Evolutionary conservation across 1,140 invertebrate genomes (phyloP).

Genomic region (Drosophila jambulina): DNA sequence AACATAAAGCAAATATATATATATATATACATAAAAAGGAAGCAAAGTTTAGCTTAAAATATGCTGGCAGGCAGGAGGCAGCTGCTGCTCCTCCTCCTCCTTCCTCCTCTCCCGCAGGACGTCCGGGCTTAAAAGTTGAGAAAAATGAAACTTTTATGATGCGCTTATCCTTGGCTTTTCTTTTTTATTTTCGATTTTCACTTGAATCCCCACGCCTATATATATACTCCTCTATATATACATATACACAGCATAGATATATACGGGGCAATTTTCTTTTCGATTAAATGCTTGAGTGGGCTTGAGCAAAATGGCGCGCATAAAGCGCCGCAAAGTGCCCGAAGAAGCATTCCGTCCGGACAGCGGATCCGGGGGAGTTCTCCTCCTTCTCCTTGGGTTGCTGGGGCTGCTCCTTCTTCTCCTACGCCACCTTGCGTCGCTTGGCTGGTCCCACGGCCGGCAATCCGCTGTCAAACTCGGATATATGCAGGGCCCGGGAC

Average conservation of each 20-base stretch:
- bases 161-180: conserved; percentile 30
- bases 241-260: conserved; percentile 3
- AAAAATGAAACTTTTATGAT: conserved; percentile 85
- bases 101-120: conserved; percentile 71
- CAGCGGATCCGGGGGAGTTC: too few species aligned
- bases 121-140: conserved; percentile 84
- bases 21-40: conserved; percentile 10
- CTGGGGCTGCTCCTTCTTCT: background rate
- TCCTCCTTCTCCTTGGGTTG: background rate
- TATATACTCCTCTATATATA: conserved; percentile 5
- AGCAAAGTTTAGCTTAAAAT: conserved; percentile 63
- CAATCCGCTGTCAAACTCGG: conserved; percentile 84
- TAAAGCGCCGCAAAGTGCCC: conserved; percentile 53
- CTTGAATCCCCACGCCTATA: conserved; percentile 1
- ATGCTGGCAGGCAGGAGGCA: conserved; percentile 47
- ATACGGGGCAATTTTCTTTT: conserved; percentile 70
- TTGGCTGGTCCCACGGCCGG: conserved; percentile 45
- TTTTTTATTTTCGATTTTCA: conserved; percentile 7
- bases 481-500: conserved; percentile 70
- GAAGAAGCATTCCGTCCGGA: conserved; percentile 7
- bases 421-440: conserved; percentile 53
- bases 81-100: conserved; percentile 56
- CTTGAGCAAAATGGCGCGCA: conserved; percentile 64
- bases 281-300: conserved; percentile 82
- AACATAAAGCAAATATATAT: conserved; percentile 7